Evolutionary conservation across 1,140 invertebrate species (phyloP).

Genomic region (Lordiphosa mommai): DNA sequence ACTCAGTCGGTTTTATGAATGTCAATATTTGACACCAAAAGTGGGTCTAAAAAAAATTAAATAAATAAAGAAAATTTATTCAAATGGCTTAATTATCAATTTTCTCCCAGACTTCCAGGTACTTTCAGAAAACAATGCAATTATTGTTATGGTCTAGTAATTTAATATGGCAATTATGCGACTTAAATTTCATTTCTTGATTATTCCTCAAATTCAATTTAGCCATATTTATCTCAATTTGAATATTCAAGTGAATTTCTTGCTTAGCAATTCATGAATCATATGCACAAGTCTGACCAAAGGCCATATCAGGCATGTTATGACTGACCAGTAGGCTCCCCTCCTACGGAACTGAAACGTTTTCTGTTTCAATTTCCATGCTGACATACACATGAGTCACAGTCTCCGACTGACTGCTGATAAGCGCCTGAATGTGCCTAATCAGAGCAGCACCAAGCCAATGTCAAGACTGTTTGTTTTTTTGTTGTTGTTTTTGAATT

Average conservation of each 20-base stretch:
- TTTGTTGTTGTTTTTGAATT: neutral
- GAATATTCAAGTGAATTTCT: neutral
- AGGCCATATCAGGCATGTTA: neutral
- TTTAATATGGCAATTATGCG: neutral
- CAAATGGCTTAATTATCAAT: neutral
- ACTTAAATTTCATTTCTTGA: neutral
- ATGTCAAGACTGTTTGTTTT: neutral
- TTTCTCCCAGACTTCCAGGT: no score
- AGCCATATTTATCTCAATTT: neutral
- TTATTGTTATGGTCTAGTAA: no score
- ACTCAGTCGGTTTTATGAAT: constrained; percentile 3
- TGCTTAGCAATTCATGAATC: constrained; percentile 3
- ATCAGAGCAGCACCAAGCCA: neutral
- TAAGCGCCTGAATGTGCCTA: constrained; percentile 8
- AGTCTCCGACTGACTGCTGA: neutral
- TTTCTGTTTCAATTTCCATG: constrained; percentile 8
- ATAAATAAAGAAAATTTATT: neutral
- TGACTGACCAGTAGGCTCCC: no score
- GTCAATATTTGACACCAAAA: constrained; percentile 4
- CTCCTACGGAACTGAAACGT: neutral
- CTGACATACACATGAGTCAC: neutral
- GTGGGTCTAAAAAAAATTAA: neutral
- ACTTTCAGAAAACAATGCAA: no score
- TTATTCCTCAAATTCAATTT: neutral
- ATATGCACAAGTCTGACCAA: constrained; percentile 1